These are phyloP conservation scores for Pelusios castaneus DNA, from an alignment of 2,113 vertebrate species.

Conservation along the genomic window DNA sequence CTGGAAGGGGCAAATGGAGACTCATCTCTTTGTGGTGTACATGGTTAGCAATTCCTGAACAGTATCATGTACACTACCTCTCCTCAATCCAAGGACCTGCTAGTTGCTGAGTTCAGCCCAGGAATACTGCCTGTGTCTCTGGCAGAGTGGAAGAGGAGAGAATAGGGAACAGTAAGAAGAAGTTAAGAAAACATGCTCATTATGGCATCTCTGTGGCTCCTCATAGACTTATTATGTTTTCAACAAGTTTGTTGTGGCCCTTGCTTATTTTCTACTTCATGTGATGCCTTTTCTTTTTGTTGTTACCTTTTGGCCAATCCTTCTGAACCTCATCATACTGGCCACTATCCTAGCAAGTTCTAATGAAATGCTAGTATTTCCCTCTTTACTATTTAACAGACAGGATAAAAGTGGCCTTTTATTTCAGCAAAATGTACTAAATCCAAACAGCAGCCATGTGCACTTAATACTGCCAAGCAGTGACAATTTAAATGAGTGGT, in stretches of 20 bases:
- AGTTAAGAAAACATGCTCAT: conserved; percentile 9
- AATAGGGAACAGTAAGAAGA: background rate
- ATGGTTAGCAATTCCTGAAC: background rate
- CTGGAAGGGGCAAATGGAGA: background rate
- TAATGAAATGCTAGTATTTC: background rate
- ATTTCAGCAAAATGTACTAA: background rate
- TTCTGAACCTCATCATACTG: background rate
- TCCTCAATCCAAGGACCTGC: background rate
- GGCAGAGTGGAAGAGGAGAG: background rate
- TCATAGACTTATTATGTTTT: background rate
- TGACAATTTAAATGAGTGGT: background rate
- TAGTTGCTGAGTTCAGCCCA: rapidly evolving
- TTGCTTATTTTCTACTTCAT: background rate
- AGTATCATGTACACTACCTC: rapidly evolving
- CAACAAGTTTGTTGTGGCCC: background rate
- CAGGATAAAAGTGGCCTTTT: background rate
- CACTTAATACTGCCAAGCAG: background rate
- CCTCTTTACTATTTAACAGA: background rate
- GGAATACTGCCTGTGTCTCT: background rate
- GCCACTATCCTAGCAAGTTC: background rate
- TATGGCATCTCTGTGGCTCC: background rate
- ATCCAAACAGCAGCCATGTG: background rate
- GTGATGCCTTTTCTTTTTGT: background rate
- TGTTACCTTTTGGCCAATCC: background rate
- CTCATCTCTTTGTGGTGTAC: background rate